Evolutionary conservation across 2,797 vertebrate genomes (phyloP), one percentile per base, ranked within the genome.

Genomic region (Cottoperca gobio): DNA sequence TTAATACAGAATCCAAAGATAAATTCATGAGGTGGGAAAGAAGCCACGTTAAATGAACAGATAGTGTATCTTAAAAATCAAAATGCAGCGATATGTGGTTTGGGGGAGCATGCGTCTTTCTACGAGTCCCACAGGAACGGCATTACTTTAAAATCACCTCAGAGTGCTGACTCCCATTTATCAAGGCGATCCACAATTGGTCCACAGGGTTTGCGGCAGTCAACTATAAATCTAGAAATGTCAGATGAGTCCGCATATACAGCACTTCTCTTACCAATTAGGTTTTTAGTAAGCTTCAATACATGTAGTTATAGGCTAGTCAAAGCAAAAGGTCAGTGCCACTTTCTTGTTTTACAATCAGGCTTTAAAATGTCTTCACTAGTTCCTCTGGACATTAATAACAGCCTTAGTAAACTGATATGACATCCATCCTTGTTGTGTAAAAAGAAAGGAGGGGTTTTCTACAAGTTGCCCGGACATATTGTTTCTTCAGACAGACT

Each of bases 181-280:
- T 90, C 89, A 88, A 78, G 64, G 66, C 43, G 5, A 67, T 64
- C 53, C 75, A 78, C 74, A 86, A 89, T 82, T 87, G 85, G 88
- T 70, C 88, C 79, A 33, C 62, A 54, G 89, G 81, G 80, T 78
- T 76, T 84, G 75, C 35, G 4, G 81, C 79, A 86, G 84, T 86
- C 81, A 80, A 78, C 77, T 76, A 86, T 89, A 79, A 86, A 87
- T 89, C 83, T 74, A 70, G 45, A 88, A 81, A 85, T 77, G 89
- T 87, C 79, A 83, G 58, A 85, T 82, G 74, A 78, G 14, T 46
- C 69, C 10, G 71, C 68, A 43, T 61, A 28, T 55, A 68, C 67
- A 52, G 70, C 65, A 59, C 68, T 81, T 70, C 70, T 83, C 70
- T 54, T n/a, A 76, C 77, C 85, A 86, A 87, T 86, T 87, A 84